Percentiles rank a stretch among this genome's conserved stretches.
Evolutionary conservation across 35 echinoderm and acorn worm genomes (phyloP).

Genomic region (Apostichopus japonicus): DNA sequence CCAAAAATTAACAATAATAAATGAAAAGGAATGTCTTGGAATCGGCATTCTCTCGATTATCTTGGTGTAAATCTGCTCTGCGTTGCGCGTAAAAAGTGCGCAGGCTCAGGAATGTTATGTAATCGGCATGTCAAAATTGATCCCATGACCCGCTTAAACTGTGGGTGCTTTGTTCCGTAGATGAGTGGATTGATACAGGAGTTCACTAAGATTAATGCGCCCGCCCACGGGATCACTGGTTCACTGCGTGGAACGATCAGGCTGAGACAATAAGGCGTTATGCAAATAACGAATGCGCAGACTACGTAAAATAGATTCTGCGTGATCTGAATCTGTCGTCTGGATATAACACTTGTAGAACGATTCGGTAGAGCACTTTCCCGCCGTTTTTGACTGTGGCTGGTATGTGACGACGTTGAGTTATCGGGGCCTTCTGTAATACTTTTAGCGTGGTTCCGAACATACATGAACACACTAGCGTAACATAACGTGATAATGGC

Average conservation of each 20-base stretch:
- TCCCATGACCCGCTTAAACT: slow-evolving; percentile 84
- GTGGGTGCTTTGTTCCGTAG: slow-evolving; percentile 91
- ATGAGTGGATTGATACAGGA: slow-evolving; percentile 86
- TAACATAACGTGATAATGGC: slow-evolving; percentile 73
- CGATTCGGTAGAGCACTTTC: slow-evolving; percentile 68
- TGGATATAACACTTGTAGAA: slow-evolving; percentile 63
- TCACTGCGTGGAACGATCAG: slow-evolving; percentile 81
- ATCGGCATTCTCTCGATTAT: neutral
- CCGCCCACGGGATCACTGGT: slow-evolving; percentile 86
- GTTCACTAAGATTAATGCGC: slow-evolving; percentile 80
- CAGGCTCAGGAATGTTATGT: slow-evolving; percentile 75
- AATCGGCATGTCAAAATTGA: slow-evolving; percentile 72
- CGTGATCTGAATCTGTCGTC: slow-evolving; percentile 81
- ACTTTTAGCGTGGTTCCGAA: slow-evolving; percentile 71
- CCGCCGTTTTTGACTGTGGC: slow-evolving; percentile 58
- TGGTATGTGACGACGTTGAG: slow-evolving; percentile 69
- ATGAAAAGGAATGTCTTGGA: no score
- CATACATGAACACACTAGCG: slow-evolving; percentile 65
- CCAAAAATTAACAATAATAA: no score
- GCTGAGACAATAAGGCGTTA: slow-evolving; percentile 86
- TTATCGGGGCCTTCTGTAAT: slow-evolving; percentile 83
- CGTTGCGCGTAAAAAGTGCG: slow-evolving; percentile 71
- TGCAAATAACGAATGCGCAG: slow-evolving; percentile 75
- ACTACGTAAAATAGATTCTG: slow-evolving; percentile 95
- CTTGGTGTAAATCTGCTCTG: slow-evolving; percentile 37